Evolutionary conservation across 1,140 invertebrate species (phyloP).

Genomic region (Anastrepha ludens): DNA sequence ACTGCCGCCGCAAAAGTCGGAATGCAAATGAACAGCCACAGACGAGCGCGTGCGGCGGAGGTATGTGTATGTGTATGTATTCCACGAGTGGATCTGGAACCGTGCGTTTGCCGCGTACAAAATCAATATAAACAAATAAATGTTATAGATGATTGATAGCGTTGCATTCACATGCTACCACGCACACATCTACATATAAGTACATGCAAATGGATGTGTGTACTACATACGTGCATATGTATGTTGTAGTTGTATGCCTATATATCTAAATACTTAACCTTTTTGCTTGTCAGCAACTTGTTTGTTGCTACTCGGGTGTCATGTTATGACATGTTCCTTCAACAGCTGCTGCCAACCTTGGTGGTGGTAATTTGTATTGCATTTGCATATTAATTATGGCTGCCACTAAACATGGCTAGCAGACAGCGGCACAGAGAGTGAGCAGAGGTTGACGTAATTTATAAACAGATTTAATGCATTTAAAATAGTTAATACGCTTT

Average conservation of each 20-base stretch:
- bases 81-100: background rate
- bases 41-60: background rate
- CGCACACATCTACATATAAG: background rate
- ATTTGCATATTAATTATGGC: conserved; percentile 47
- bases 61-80: background rate
- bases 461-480: conserved; percentile 8
- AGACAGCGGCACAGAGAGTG: background rate
- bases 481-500: background rate
- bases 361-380: conserved; percentile 50
- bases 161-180: background rate
- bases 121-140: conserved; percentile 49
- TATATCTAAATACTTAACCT: background rate
- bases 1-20: background rate
- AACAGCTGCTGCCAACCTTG: background rate
- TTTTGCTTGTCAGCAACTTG: conserved; percentile 39
- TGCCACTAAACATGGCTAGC: background rate
- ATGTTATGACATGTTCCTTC: conserved; percentile 30
- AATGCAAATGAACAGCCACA: background rate
- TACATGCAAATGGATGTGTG: background rate
- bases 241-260: background rate
- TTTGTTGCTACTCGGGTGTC: background rate
- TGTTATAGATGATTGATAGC: conserved; percentile 38
- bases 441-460: background rate
- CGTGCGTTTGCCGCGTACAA: background rate
- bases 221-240: background rate